Percentiles rank a stretch among this genome's conserved stretches.
Evolutionary conservation across 2,797 vertebrate genomes (phyloP).

Genomic region (Peromyscus melanophrys): DNA sequence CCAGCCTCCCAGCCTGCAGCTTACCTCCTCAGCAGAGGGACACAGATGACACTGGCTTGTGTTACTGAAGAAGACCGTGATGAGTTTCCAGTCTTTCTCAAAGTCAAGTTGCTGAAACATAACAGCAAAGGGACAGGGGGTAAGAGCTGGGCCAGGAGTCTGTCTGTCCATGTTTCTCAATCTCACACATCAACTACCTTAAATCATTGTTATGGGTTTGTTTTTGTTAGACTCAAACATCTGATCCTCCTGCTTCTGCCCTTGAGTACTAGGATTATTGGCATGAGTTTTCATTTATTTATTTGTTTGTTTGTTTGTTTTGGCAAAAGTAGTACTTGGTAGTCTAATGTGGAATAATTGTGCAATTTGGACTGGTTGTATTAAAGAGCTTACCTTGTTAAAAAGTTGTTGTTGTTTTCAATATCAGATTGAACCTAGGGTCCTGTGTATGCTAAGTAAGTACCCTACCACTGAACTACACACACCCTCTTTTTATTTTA

Average conservation of each 20-base stretch:
- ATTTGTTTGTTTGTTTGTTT: not conserved
- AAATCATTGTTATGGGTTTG: not conserved
- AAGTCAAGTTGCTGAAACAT: conserved; percentile 86
- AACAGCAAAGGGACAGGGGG: not conserved
- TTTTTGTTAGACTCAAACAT: not conserved
- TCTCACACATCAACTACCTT: not conserved
- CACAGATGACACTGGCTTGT: conserved; percentile 80
- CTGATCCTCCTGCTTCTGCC: not conserved
- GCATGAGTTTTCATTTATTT: not conserved
- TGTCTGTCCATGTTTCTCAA: not conserved
- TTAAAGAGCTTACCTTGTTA: not conserved
- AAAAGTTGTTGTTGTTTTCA: not conserved
- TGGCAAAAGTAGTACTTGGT: not conserved
- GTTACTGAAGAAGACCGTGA: conserved; percentile 88
- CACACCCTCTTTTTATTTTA: not conserved
- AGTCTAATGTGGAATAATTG: not conserved
- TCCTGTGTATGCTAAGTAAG: not conserved
- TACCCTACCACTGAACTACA: not conserved
- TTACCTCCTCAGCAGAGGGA: conserved; percentile 82
- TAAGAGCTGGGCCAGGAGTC: conserved; percentile 13
- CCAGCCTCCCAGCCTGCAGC: not conserved
- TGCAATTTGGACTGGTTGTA: not conserved
- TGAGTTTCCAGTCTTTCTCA: conserved; percentile 91
- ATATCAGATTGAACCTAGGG: not conserved
- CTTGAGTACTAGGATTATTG: not conserved